Conservation (phyloP, 64 coral and sea anemone genomes). For the Montipora efflorescens region DNA sequence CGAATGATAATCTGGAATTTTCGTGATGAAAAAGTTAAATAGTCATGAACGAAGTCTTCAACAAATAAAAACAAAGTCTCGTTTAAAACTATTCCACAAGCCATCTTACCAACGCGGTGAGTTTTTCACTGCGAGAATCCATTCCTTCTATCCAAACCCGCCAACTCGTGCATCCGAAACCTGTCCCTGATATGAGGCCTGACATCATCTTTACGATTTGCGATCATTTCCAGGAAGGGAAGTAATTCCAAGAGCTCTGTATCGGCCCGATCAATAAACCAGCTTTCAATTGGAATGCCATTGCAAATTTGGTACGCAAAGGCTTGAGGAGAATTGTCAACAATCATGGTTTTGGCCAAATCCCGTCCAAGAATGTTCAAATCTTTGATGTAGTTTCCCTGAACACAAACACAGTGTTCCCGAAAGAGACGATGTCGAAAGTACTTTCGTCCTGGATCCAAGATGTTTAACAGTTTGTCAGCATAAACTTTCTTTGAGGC, state of each 20-base stretch:
- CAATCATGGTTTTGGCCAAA: slow-evolving; percentile 98
- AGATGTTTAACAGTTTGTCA: slow-evolving; percentile 96
- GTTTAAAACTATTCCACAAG: not conserved
- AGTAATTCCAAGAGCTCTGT: slow-evolving; percentile 90
- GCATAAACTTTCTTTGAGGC: slow-evolving; percentile 99
- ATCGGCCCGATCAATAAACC: slow-evolving; percentile 97
- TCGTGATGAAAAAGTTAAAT: slow-evolving; percentile 10
- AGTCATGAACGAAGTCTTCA: not conserved
- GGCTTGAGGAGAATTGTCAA: slow-evolving; percentile 99
- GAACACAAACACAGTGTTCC: slow-evolving; percentile 98
- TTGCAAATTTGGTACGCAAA: slow-evolving; percentile 99
- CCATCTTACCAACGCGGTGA: not conserved
- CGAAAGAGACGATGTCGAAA: slow-evolving; percentile 97
- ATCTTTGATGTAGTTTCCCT: slow-evolving; percentile 99
- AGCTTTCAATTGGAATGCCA: slow-evolving; percentile 99
- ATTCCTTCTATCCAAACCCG: not conserved
- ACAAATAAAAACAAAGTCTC: not conserved
- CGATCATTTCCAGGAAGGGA: slow-evolving; percentile 93
- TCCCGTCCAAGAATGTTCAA: slow-evolving; percentile 96
- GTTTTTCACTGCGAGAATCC: not conserved
- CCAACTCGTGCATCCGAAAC: slow-evolving; percentile 95
- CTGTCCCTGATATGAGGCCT: slow-evolving; percentile 93
- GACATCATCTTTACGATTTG: slow-evolving; percentile 87
- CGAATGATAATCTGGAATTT: slow-evolving; percentile 17
- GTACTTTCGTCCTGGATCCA: slow-evolving; percentile 90